Evolutionary conservation across 2,888 invertebrate genomes (phyloP).

Genomic region (Eupithecia dodoneata): DNA sequence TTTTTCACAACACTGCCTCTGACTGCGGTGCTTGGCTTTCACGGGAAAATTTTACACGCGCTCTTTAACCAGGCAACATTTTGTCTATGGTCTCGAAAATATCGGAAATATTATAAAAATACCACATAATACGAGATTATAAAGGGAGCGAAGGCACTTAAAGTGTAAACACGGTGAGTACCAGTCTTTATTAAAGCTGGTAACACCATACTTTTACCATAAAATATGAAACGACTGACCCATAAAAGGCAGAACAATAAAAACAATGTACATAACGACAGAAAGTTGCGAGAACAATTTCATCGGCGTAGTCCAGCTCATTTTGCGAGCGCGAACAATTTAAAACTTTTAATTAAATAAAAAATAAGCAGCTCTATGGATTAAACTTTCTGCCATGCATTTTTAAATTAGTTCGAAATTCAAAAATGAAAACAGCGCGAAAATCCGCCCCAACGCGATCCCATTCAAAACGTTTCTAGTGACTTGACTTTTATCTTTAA

Average conservation of each 20-base stretch:
- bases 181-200: not conserved
- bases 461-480: not conserved
- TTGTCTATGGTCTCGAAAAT: not conserved
- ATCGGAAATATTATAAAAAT: not conserved
- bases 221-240: slow-evolving; percentile 26
- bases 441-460: not conserved
- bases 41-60: not conserved
- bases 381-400: slow-evolving; percentile 19
- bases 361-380: slow-evolving; percentile 30
- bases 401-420: slow-evolving; percentile 8
- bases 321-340: slow-evolving; percentile 38
- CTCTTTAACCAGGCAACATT: not conserved
- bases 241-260: slow-evolving; percentile 29
- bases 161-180: slow-evolving; percentile 11
- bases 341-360: slow-evolving; percentile 46
- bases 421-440: not conserved
- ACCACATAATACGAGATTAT: not conserved
- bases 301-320: slow-evolving; percentile 38
- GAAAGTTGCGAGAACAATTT: slow-evolving; percentile 39
- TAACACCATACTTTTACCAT: slow-evolving; percentile 19
- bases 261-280: slow-evolving; percentile 21
- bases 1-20: slow-evolving; percentile 68
- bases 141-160: not conserved
- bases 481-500: not conserved
- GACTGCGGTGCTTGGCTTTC: not conserved